Percentiles rank a stretch among this genome's conserved stretches.
phyloP scores from a whole-genome alignment of 2,113 vertebrate genomes.

The Scolopax mira region DNA sequence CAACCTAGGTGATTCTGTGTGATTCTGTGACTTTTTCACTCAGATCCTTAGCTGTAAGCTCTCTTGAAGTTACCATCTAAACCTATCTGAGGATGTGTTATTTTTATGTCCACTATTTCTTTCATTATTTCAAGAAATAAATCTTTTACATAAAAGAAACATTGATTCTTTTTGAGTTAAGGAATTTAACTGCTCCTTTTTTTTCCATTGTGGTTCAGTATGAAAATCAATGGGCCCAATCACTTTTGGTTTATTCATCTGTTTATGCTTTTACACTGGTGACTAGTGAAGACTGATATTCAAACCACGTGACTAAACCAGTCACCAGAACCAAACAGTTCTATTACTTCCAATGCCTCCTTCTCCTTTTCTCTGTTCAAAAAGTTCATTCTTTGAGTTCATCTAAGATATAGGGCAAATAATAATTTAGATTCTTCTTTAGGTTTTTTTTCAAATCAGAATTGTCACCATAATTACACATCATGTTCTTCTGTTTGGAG shows the following conservation, averaged over 20 bases:
- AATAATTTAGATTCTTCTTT: not conserved
- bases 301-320: not conserved
- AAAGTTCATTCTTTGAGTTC: not conserved
- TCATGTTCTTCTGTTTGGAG: not conserved
- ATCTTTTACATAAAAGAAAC: not conserved
- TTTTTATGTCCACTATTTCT: not conserved
- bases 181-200: not conserved
- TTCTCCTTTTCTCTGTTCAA: not conserved
- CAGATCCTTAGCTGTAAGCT: not conserved
- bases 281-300: not conserved
- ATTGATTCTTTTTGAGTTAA: not conserved
- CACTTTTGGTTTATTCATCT: not conserved
- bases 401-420: not conserved
- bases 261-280: not conserved
- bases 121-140: not conserved
- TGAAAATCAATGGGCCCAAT: not conserved
- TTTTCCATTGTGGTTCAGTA: not conserved
- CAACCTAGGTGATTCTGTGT: too few species aligned
- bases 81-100: not conserved
- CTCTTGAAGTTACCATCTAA: not conserved
- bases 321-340: too few species aligned
- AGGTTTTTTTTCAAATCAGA: not conserved
- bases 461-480: not conserved
- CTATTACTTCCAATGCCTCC: not conserved
- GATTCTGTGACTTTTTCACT: not conserved